Percentiles rank a stretch among this genome's conserved stretches.
Evolutionary conservation across 2,888 invertebrate species (phyloP).

Genomic region (Drosophila demipolita): DNA sequence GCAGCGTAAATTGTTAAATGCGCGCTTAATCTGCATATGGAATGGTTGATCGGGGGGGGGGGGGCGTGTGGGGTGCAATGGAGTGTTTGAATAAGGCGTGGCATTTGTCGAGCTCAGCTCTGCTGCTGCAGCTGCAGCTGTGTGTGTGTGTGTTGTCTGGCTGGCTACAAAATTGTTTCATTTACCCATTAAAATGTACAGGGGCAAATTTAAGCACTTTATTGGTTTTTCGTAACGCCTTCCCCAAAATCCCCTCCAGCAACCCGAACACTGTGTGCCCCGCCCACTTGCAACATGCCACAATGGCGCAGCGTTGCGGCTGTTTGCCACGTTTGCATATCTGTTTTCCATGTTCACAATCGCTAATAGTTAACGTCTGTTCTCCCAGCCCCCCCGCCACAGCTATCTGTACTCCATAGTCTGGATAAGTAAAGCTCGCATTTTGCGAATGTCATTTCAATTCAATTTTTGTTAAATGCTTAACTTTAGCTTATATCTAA

Average conservation of each 20-base stretch:
- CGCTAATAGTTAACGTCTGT: conserved; percentile 69
- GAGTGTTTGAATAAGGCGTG: conserved; percentile 8
- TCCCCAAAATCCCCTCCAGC: background rate
- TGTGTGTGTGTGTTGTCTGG: background rate
- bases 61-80: background rate
- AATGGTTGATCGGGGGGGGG: conserved; percentile 3
- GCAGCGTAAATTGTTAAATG: conserved; percentile 79
- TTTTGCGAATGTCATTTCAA: conserved; percentile 10
- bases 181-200: conserved; percentile 76
- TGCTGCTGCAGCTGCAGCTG: conserved; percentile 5
- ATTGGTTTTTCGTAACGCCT: conserved; percentile 65
- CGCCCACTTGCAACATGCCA: conserved; percentile 26
- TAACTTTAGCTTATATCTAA: background rate
- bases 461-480: conserved; percentile 1
- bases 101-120: conserved; percentile 14
- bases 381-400: background rate
- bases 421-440: conserved; percentile 2
- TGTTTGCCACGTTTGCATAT: conserved; percentile 76
- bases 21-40: conserved; percentile 75
- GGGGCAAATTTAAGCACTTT: conserved; percentile 74
- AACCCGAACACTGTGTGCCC: background rate
- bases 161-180: conserved; percentile 68
- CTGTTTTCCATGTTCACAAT: conserved; percentile 75
- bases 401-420: background rate
- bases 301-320: conserved; percentile 55